Conservation (phyloP, 2,113 vertebrate genomes). For the Pithys albifrons region DNA sequence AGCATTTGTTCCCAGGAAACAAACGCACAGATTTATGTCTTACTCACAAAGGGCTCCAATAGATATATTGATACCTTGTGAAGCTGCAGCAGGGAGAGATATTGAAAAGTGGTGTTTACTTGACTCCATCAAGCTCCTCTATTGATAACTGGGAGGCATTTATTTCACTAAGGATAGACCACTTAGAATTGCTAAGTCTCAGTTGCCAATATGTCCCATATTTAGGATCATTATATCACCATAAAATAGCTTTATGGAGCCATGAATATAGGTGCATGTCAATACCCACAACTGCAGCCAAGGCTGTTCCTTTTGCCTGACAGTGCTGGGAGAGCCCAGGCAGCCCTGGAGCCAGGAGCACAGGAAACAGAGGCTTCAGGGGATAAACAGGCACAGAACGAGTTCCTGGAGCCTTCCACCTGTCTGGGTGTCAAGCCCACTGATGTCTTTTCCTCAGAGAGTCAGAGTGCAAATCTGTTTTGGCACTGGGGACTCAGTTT, state of each 20-base stretch:
- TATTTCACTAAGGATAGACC: conserved; percentile 19
- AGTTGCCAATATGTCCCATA: conserved; percentile 43
- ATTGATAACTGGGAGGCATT: conserved; percentile 51
- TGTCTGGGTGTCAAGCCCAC: background rate
- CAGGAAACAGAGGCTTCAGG: background rate
- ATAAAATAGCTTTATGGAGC: conserved; percentile 60
- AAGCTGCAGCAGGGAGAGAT: background rate
- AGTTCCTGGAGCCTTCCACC: background rate
- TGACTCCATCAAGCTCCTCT: conserved; percentile 30
- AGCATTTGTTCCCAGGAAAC: conserved; percentile 50
- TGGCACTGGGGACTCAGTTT: background rate
- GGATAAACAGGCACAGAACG: background rate
- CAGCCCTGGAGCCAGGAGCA: background rate
- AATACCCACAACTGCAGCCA: background rate
- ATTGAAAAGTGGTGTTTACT: conserved; percentile 13
- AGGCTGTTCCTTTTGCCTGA: background rate
- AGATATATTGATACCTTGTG: conserved; percentile 63
- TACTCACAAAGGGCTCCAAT: conserved; percentile 35
- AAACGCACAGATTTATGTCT: conserved; percentile 39
- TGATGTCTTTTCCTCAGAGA: background rate
- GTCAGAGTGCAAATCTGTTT: accelerated
- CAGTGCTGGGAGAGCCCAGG: background rate
- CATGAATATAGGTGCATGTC: conserved; percentile 33
- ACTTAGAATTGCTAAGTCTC: conserved; percentile 1
- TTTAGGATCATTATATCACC: conserved; percentile 59